A percentile compares a stretch with the other conserved stretches of the same genome.
phyloP scores from a whole-genome alignment of 2,888 invertebrate species.

The Cerastis leucographa region DNA sequence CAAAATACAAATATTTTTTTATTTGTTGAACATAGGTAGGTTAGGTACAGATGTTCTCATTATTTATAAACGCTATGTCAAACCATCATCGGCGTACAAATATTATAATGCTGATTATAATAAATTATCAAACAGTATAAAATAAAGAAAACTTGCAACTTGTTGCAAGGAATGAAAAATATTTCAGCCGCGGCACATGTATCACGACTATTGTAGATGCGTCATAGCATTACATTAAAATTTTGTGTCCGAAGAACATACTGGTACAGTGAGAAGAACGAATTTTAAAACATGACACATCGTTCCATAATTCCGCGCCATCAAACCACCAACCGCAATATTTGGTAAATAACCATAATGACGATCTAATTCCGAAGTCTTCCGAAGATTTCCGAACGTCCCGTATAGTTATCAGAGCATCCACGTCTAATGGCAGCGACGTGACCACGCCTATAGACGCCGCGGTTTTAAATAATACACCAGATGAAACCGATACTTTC shows the following conservation, averaged over 20 bases:
- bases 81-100: too few relatives aligned
- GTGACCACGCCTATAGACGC: slow-evolving; percentile 71
- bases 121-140: too few relatives aligned
- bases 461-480: slow-evolving; percentile 65
- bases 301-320: slow-evolving; percentile 25
- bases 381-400: slow-evolving; percentile 57
- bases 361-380: slow-evolving; percentile 49
- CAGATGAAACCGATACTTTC: slow-evolving; percentile 67
- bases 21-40: too few relatives aligned
- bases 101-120: too few relatives aligned
- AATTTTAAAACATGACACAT: slow-evolving; percentile 17
- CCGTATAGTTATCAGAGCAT: slow-evolving; percentile 80
- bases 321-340: slow-evolving; percentile 64
- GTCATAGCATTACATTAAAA: too few relatives aligned
- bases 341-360: slow-evolving; percentile 73
- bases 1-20: too few relatives aligned
- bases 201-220: background rate
- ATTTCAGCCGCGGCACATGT: background rate
- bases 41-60: too few relatives aligned
- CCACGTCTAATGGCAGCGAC: slow-evolving; percentile 73
- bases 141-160: too few relatives aligned
- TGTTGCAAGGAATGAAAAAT: background rate
- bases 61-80: too few relatives aligned
- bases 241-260: too few relatives aligned
- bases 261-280: too few relatives aligned